Conservation (phyloP, 2,113 vertebrate genomes). For the Galbula dea region DNA sequence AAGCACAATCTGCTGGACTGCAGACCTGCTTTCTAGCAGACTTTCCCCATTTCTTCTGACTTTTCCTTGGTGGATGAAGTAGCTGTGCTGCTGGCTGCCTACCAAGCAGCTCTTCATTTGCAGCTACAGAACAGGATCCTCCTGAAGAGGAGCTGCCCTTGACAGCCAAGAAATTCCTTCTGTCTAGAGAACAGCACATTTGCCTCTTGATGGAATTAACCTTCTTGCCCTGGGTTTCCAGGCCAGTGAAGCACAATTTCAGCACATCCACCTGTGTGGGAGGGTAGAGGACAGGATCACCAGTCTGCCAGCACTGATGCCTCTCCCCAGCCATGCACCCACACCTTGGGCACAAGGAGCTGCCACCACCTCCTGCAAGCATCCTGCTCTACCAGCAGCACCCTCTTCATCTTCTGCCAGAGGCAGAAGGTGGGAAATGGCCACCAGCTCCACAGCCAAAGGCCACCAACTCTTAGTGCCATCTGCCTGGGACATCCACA, state of each 20-base stretch:
- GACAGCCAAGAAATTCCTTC: neutral
- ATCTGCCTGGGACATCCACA: no score
- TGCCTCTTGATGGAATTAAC: neutral
- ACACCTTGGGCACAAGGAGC: no score
- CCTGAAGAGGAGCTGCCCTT: neutral
- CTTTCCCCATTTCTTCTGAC: neutral
- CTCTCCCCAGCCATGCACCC: no score
- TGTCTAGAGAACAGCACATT: neutral
- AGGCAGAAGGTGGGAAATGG: no score
- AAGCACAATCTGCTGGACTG: neutral
- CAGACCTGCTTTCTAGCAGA: conserved; percentile 7
- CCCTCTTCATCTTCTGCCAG: no score
- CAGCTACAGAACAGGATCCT: neutral
- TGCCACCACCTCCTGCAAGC: no score
- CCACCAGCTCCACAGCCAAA: no score
- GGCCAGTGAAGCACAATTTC: neutral
- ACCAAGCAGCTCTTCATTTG: neutral
- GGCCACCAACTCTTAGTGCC: no score
- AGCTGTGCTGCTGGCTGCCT: neutral
- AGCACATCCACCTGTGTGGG: no score
- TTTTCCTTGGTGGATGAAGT: conserved; percentile 3
- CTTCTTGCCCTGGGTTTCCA: neutral
- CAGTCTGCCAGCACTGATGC: no score
- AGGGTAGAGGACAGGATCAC: no score
- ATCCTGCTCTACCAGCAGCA: no score